These are phyloP conservation scores for Jaculus jaculus DNA, from an alignment of 2,113 vertebrate genomes.

Conservation along the genomic window DNA sequence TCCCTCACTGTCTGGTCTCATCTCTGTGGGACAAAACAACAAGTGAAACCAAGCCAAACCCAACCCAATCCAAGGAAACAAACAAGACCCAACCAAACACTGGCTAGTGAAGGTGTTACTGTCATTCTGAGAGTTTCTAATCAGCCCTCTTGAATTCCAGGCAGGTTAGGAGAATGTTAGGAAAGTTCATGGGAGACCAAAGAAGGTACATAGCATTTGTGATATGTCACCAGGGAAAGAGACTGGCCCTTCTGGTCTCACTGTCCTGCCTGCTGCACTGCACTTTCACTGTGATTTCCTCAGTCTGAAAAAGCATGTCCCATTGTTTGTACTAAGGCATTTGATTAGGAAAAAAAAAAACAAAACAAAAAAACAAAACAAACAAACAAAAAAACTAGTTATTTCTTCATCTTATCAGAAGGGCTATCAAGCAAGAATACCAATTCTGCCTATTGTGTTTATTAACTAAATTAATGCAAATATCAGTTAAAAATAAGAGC, in stretches of 20 bases:
- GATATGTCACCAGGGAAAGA: neutral
- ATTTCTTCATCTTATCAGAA: neutral
- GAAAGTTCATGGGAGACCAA: neutral
- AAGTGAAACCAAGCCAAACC: neutral
- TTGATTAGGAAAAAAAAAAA: neutral
- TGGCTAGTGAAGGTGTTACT: neutral
- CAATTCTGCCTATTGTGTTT: neutral
- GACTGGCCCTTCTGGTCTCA: neutral
- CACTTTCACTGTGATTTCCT: neutral
- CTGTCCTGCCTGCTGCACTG: neutral
- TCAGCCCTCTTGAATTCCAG: neutral
- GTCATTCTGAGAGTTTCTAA: neutral
- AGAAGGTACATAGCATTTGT: neutral
- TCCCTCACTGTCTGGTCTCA: too few species aligned
- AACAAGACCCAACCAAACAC: neutral
- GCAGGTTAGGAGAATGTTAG: neutral
- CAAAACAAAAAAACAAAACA: neutral
- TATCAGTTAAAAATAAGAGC: constrained; percentile 45
- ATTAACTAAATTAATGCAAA: constrained; percentile 45
- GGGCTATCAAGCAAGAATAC: neutral
- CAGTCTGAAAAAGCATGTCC: neutral
- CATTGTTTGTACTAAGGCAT: neutral
- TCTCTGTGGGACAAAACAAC: neutral
- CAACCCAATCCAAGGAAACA: neutral
- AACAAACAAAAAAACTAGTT: neutral